Evolutionary conservation across 1,140 invertebrate species (phyloP).

Genomic region (Helicoverpa armigera): DNA sequence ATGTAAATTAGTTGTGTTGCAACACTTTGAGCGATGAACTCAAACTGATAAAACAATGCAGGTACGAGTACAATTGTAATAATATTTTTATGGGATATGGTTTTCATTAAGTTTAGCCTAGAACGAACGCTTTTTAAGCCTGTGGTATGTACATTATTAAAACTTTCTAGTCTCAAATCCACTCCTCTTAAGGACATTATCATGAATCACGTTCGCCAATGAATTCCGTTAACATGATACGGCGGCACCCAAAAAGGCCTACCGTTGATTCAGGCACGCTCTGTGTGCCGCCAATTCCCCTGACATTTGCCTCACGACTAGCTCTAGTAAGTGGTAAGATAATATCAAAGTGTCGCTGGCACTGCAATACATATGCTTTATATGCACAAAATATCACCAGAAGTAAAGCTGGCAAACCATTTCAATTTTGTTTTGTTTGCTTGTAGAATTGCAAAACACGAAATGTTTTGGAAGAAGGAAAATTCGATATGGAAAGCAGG

Average conservation of each 20-base stretch:
- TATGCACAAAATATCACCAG: neutral
- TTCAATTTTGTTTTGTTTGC: neutral
- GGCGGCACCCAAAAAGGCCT: constrained; percentile 34
- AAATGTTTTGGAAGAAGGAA: neutral
- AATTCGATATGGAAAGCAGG: too few relatives aligned
- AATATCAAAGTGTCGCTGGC: constrained; percentile 29
- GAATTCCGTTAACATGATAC: constrained; percentile 7
- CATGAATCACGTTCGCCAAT: constrained; percentile 16
- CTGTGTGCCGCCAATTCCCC: neutral
- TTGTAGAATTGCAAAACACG: neutral
- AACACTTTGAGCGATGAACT: constrained; percentile 23
- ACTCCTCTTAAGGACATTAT: neutral
- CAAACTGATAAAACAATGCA: constrained; percentile 1
- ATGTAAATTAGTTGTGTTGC: constrained; percentile 31
- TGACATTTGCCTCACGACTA: constrained; percentile 38
- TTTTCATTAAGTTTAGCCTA: neutral
- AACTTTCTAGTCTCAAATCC: neutral
- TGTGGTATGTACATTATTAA: too few relatives aligned
- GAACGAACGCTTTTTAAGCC: neutral
- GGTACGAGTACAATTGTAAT: neutral
- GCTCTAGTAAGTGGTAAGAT: constrained; percentile 28
- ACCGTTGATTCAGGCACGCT: neutral
- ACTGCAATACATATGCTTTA: neutral
- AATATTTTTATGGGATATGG: constrained; percentile 16
- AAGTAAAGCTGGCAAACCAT: neutral